Evolutionary conservation across 2,113 vertebrate genomes (phyloP).

Genomic region (Scomber japonicus): DNA sequence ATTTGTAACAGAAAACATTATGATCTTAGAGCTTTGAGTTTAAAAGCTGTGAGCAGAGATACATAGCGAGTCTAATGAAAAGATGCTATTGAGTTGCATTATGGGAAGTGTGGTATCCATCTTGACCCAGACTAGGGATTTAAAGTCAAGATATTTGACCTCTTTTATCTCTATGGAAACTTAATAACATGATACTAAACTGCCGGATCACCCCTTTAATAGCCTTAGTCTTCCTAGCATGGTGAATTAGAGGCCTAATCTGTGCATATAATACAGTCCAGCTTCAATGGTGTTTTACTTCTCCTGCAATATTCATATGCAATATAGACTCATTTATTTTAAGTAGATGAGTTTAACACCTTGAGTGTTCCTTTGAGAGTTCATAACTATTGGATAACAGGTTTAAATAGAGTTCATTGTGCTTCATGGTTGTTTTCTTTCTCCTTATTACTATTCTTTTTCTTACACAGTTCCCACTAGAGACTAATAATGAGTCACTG

Average conservation of each 20-base stretch:
- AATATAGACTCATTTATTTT: background rate
- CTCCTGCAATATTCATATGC: background rate
- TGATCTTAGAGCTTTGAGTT: too few species aligned
- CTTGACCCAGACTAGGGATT: too few species aligned
- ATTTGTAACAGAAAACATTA: too few species aligned
- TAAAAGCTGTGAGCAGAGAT: too few species aligned
- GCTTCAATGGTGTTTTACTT: too few species aligned
- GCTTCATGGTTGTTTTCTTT: background rate
- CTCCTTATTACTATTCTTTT: background rate
- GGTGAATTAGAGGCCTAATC: background rate
- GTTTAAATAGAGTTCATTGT: background rate
- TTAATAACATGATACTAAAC: background rate
- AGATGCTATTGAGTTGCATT: too few species aligned
- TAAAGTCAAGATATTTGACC: too few species aligned
- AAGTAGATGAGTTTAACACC: background rate
- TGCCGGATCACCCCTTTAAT: background rate
- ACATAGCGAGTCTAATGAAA: too few species aligned
- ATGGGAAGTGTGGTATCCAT: too few species aligned
- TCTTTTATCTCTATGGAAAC: too few species aligned
- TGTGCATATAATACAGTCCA: too few species aligned
- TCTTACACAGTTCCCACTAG: background rate
- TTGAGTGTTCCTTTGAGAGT: background rate
- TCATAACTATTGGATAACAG: background rate
- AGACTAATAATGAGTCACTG: conserved; percentile 25
- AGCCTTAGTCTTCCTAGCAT: too few species aligned